Percentiles rank a stretch among this genome's conserved stretches.
Conservation (phyloP, 2,113 vertebrate genomes). For the Carassius gibelio region DNA sequence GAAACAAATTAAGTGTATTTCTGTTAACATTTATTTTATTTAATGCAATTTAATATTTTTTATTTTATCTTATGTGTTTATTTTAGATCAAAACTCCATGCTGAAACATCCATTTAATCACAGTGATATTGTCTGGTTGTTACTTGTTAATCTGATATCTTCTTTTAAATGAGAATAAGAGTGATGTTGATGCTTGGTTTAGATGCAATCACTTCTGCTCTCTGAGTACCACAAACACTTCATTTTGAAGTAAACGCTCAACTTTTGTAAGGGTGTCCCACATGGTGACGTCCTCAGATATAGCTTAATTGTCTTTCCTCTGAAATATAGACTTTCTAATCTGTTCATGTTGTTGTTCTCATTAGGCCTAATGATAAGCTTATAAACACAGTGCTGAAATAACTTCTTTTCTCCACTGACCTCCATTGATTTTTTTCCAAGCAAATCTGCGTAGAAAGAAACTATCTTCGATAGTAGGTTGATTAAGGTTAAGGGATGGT, state of each 20-base stretch:
- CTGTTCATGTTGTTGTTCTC: constrained; percentile 39
- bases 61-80: background rate
- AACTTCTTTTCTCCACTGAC: constrained; percentile 42
- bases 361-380: constrained; percentile 41
- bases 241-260: background rate
- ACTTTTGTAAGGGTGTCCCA: constrained; percentile 22
- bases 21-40: background rate
- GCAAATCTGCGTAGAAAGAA: constrained; percentile 20
- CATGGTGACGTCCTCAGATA: constrained; percentile 28
- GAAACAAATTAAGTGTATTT: background rate
- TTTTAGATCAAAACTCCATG: background rate
- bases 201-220: background rate
- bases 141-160: background rate
- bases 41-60: background rate
- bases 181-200: background rate
- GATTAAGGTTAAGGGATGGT: background rate
- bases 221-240: background rate
- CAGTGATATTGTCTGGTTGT: background rate
- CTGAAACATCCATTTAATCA: background rate
- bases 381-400: constrained; percentile 42
- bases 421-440: constrained; percentile 24
- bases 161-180: background rate
- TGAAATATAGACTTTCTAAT: constrained; percentile 43
- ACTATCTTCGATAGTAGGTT: constrained; percentile 23
- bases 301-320: constrained; percentile 31